Conservation (phyloP, 2,113 vertebrate genomes). For the Seriola quinqueradiata region DNA sequence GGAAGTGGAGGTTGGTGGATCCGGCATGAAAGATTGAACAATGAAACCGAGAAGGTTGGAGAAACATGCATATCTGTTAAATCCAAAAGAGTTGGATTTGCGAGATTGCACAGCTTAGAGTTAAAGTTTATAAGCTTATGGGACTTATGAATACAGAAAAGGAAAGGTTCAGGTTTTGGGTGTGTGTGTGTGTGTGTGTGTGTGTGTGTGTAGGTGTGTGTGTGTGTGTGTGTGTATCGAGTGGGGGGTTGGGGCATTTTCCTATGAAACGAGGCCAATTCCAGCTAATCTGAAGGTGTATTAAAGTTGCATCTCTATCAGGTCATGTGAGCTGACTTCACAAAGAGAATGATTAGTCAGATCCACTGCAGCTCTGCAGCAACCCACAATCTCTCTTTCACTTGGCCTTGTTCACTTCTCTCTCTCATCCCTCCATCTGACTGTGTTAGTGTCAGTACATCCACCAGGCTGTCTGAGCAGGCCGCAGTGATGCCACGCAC, state of each 20-base stretch:
- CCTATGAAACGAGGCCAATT: conserved; percentile 66
- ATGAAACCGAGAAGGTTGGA: conserved; percentile 15
- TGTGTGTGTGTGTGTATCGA: too few relatives aligned
- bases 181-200: background rate
- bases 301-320: conserved; percentile 52
- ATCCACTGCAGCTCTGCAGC: conserved; percentile 57
- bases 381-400: background rate
- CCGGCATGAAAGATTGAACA: conserved; percentile 30
- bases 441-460: conserved; percentile 11
- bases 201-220: too few relatives aligned
- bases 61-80: conserved; percentile 56
- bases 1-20: conserved; percentile 24
- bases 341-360: conserved; percentile 61
- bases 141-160: conserved; percentile 50
- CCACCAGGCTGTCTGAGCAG: conserved; percentile 23
- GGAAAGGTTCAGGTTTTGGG: conserved; percentile 5
- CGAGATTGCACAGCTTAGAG: conserved; percentile 58
- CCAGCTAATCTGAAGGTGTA: conserved; percentile 67
- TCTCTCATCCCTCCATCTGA: conserved; percentile 21
- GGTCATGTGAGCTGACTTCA: conserved; percentile 39
- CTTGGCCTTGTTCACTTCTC: background rate
- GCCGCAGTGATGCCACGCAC: conserved; percentile 33
- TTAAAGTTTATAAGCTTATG: conserved; percentile 55
- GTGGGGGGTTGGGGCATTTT: conserved; percentile 7
- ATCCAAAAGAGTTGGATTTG: conserved; percentile 54